Evolutionary conservation across 1,140 invertebrate genomes (phyloP), one percentile per base, ranked within the genome.

Genomic region (Acromyrmex heyeri): DNA sequence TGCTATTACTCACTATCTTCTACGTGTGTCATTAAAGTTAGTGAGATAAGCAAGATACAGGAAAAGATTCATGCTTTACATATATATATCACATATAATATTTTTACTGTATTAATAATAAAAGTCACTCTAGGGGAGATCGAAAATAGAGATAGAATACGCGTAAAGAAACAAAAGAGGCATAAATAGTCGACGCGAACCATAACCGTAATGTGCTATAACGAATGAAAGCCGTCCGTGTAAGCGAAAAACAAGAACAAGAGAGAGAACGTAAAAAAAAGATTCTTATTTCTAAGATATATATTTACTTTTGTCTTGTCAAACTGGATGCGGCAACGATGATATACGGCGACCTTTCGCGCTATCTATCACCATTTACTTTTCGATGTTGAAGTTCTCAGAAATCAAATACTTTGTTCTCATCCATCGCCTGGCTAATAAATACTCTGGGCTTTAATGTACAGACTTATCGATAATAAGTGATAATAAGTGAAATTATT

Each of bases 311-410:
- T 91, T 85, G 77, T 87, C 85, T 67, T 70, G 76, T 79, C 83
- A 87, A 86, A 91, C 89, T 93, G 93, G 92, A 87, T 88, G 86
- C 88, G 87, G 69, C 86, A 87, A 93, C 89, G 93, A 90, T 91
- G 92, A 92, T 86, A 91, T 86, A 90, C 89, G 87, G 73, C 86
- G 91, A 92, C 86, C 90, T 65, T 77, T 90, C 65, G 61, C 69
- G 50, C 34, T 67, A 76, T 55, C 16, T 67, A 76, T 55, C 16
- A 34, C 44, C 61, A n/a, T 67, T 85, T 81, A 48, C 44, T 87
- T 88, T 30, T 86, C 50, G 27, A 65, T 57, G 8, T 64, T 34
- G 62, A 24, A 67, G 50, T 62, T 76, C 16, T 78, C 24, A 44
- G 50, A 86, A 76, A 72, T 21, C 6, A 69, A n/a, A 78, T 44